Evolutionary conservation across 2,888 invertebrate species (phyloP).

Genomic region (Neoaliturus tenellus): DNA sequence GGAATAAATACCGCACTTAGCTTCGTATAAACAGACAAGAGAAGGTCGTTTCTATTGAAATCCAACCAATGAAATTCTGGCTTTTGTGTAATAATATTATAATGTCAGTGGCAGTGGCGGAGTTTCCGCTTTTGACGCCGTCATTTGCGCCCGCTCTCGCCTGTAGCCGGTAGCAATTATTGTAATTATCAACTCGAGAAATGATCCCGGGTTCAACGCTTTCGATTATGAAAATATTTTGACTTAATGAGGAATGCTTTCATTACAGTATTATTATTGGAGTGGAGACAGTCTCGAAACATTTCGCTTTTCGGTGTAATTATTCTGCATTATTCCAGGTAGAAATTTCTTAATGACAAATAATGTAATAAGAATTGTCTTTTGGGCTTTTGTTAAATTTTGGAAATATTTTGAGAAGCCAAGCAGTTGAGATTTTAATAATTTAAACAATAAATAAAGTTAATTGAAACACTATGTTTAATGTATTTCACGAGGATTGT

Average conservation of each 20-base stretch:
- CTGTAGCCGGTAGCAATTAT: conserved; percentile 16
- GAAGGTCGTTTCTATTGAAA: conserved; percentile 11
- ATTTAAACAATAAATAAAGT: too few species aligned
- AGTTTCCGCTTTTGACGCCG: conserved; percentile 28
- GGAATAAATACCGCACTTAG: neutral
- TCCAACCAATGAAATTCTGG: conserved; percentile 27
- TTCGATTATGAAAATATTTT: conserved; percentile 31
- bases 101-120: conserved; percentile 22
- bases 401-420: too few species aligned
- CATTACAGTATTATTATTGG: conserved; percentile 17
- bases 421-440: too few species aligned
- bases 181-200: conserved; percentile 32
- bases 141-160: neutral
- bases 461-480: too few species aligned
- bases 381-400: too few species aligned
- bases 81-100: conserved; percentile 30
- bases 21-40: conserved; percentile 14
- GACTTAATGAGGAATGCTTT: conserved; percentile 33
- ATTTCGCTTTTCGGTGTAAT: neutral
- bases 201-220: conserved; percentile 19
- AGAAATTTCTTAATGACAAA: neutral
- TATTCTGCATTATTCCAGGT: neutral
- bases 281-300: conserved; percentile 2
- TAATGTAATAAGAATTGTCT: too few species aligned
- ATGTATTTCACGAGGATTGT: too few species aligned